These are phyloP conservation scores for Brachypteracias leptosomus DNA, from an alignment of 2,113 vertebrate genomes.

Conservation along the genomic window DNA sequence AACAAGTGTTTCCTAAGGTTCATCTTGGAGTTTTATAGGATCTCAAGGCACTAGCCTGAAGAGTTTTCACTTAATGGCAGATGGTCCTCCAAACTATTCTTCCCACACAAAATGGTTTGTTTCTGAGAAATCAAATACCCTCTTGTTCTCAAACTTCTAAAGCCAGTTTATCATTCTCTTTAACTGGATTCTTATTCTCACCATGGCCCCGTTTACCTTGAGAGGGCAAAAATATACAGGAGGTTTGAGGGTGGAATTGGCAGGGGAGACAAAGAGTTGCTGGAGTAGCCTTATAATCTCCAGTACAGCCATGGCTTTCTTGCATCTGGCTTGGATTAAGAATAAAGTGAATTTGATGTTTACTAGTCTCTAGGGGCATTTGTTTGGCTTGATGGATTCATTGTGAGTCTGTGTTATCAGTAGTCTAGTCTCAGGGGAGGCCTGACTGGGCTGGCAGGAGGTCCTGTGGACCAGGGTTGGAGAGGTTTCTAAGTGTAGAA, in stretches of 20 bases:
- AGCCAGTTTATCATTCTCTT: not conserved
- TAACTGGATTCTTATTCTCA: not conserved
- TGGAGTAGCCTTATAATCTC: not conserved
- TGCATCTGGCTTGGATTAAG: not conserved
- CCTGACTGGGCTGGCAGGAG: not conserved
- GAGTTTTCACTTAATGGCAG: not conserved
- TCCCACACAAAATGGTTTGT: not conserved
- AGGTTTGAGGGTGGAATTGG: not conserved
- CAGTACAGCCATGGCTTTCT: not conserved
- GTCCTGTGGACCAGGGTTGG: not conserved
- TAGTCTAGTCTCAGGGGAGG: not conserved
- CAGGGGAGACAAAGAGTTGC: not conserved
- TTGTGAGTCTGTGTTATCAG: not conserved
- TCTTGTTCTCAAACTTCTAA: not conserved
- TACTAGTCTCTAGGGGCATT: not conserved
- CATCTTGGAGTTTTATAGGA: not conserved
- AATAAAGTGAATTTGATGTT: slow-evolving; percentile 1
- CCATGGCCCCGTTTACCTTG: not conserved
- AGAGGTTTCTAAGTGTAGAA: not conserved
- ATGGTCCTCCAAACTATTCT: not conserved
- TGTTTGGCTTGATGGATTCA: not conserved
- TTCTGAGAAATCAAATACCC: not conserved
- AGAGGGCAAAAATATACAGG: not conserved
- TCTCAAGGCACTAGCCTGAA: not conserved
- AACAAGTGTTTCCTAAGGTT: not conserved